Evolutionary conservation across 2,797 vertebrate species (phyloP), one percentile per base, ranked within the genome.

Genomic region (Yasuhikotakia modesta): DNA sequence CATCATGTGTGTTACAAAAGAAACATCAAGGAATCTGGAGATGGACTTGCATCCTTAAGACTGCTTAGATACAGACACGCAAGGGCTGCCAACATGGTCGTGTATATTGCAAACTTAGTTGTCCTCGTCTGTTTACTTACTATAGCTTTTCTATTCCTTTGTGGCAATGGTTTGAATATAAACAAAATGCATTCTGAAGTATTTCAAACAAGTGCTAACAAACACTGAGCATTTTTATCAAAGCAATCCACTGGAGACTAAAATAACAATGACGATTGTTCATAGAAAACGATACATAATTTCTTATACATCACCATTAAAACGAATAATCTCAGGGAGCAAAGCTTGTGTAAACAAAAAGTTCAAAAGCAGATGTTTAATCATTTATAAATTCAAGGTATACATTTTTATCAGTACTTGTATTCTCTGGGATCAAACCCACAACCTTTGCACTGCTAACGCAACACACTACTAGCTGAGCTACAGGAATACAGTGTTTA

Each of bases 211-310:
- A 27, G 52, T 14, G 45, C 53, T 55, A 24, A 32, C 21, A 68
- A 48, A 7, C 46, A 73, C 57, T 70, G n/a, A 70, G 65, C 50
- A 61, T 57, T 75, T 79, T 57, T 68, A 21, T 74, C 72, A 82
- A 84, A 80, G 83, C 24, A 72, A 43, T 17, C 22, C 30, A 50
- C 35, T n/a, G 14, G 68, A 45, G 21, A 69, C 50, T 48, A 16
- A 21, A 6, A 46, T 30, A 17, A 67, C 80, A 80, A 72, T 52
- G 61, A 45, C 52, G n/a, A n/a, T 7, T 35, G 39, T 71, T 63
- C 45, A 77, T 35, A 58, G 60, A 67, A 67, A 61, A 73, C 80
- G 4, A 78, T 57, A 55, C 32, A 35, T 35, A 5, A 35, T 35
- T 35, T 67, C 70, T 80, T 80, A 46, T 43, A 64, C 48, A 27